Evolutionary conservation across 2,888 invertebrate genomes (phyloP), one percentile per base, ranked within the genome.

Genomic region (Stenoptilia bipunctidactyla): DNA sequence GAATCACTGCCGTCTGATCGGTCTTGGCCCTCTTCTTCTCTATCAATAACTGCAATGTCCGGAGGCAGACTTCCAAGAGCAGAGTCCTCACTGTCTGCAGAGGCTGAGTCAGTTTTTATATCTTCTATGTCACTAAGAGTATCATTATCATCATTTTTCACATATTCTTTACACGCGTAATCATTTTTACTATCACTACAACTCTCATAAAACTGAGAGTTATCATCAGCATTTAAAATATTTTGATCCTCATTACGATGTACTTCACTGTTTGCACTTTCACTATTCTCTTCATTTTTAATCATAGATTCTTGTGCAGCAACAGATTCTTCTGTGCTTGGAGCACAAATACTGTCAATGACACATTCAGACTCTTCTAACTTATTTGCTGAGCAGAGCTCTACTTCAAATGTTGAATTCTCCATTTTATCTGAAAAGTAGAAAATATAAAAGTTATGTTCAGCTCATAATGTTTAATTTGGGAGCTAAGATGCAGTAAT

Each of bases 1-100:
- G 93, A 94, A 69, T 94, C 94, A 39, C 93, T 93, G 6, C 93
- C 92, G 60, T 93, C 93, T 34, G 92, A 92, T 40, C 92, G 86
- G 46, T 88, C 88, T 56, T 88, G 88, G 25, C 68, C 87, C 58
- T 88, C 88, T 62, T 88, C 88, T 52, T 85, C 86, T 47, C 75
- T 65, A 43, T 87, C 86, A 45, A 66, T 74, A 38, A 65, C 50
- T 36, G 56, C 50, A 58, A 66, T 50, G 42, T 85, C 83, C 10
- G 87, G 74, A 2, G 87, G 87, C 36, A 88, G 62, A 53, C 88
- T 88, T 47, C 88, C 88, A 13, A 88, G 84, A 10, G 88, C 87
- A 1, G 88, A 88, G 60, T 88, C 88, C 58, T 88, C 88, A 51
- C 86, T 87, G 42, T 87, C 87, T 40, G 85, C 86, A 37, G 85